Base-by-base conservation (phyloP, 2,888 invertebrate genomes). In the Drosophila barbarae region DNA sequence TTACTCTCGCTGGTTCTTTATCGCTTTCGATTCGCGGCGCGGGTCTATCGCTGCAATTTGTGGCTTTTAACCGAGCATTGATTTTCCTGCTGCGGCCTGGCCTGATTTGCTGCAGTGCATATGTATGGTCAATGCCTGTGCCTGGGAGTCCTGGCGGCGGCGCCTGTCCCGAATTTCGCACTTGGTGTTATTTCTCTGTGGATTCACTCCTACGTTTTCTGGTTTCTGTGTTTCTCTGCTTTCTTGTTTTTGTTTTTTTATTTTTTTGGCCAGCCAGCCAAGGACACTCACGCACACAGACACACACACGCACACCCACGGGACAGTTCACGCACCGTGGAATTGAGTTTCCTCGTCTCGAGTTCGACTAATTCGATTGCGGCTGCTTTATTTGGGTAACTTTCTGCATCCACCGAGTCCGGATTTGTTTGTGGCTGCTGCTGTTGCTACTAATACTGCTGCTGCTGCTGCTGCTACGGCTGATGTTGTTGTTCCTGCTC, bases 281-380 rank as follows among this genome's bases (percentile, higher is more conserved):
- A 79, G 78, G 81, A 81, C 69, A 81, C 68, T 69, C 68, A 72
- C 64, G 74, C 77, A 71, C 74, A 72, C 74, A 73, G 47, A 61
- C 51, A 54, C 65, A 61, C 38, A 53, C 50, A 60, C 55, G 50
- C 60, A 46, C 56, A 41, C 51, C 35, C 52, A 57, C 56, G 38
- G 26, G 32, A 59, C 46, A 35, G 39, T 46, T 34, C 44, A 65
- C 58, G 65, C 55, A 51, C 66, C 34, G 52, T 52, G 52, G 38
- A 68, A 68, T 68, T 42, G 63, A 65, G 55, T 65, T 61, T 47
- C 46, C 21, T 47, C 46, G 13, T 47, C 46, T 32, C 32, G 47
- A 49, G 36, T 60, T 63, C 42, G 36, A 42, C 32, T 63, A 59
- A 63, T 63, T 63, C 36, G 65, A 67, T 63, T 60, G 60, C 52